Evolutionary conservation across 2,113 vertebrate species (phyloP).

Genomic region (Oreamnos americanus): DNA sequence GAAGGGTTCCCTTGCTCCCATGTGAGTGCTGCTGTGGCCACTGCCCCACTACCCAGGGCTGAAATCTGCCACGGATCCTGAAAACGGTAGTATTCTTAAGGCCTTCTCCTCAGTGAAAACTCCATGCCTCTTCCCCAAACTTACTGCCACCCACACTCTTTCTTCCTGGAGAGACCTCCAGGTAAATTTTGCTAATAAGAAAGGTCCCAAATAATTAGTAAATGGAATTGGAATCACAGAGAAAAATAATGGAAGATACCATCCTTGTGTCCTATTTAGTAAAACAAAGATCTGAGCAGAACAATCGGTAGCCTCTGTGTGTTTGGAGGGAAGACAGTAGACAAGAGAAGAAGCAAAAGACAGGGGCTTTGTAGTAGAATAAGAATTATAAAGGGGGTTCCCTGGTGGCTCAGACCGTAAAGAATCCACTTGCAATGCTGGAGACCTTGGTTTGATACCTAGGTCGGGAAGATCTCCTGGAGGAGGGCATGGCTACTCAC

Average conservation of each 20-base stretch:
- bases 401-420: background rate
- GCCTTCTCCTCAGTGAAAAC: background rate
- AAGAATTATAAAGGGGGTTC: background rate
- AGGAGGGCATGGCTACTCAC: background rate
- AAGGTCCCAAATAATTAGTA: constrained; percentile 46
- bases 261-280: constrained; percentile 33
- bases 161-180: background rate
- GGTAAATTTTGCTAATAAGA: constrained; percentile 49
- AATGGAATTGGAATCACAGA: constrained; percentile 53
- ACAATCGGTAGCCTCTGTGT: background rate
- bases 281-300: background rate
- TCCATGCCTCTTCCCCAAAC: background rate
- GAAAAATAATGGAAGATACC: constrained; percentile 33
- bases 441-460: background rate
- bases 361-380: background rate
- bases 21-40: background rate
- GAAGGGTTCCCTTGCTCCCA: background rate
- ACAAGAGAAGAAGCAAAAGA: background rate
- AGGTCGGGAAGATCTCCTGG: background rate
- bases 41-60: too few relatives aligned
- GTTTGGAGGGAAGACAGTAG: background rate
- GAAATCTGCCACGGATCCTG: background rate
- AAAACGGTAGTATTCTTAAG: background rate
- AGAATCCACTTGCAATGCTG: background rate
- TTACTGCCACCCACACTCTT: background rate